phyloP scores from a whole-genome alignment of 2,888 invertebrate genomes.

The Acanthosepion lycidas region DNA sequence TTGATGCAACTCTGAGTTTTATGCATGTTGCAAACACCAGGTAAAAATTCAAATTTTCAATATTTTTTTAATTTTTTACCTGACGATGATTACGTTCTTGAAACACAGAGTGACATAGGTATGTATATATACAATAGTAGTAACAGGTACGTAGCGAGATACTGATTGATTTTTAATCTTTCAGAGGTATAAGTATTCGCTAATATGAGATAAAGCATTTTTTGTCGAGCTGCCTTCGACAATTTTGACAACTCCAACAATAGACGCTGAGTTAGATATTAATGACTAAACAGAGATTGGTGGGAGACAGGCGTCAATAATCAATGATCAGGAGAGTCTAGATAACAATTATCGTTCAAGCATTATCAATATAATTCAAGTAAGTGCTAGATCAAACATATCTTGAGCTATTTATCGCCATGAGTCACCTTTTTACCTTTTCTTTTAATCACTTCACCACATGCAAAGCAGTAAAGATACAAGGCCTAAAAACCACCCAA shows the following conservation, averaged over 20 bases:
- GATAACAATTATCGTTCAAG: background rate
- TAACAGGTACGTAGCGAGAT: too few species aligned
- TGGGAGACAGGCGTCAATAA: background rate
- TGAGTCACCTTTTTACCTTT: background rate
- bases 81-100: too few species aligned
- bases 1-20: too few species aligned
- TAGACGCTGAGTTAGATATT: background rate
- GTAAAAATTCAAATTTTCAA: too few species aligned
- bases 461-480: too few species aligned
- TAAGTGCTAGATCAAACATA: background rate
- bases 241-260: background rate
- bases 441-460: too few species aligned
- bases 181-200: background rate
- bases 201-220: background rate
- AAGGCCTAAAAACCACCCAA: too few species aligned
- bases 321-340: background rate
- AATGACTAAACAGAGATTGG: background rate
- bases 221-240: background rate
- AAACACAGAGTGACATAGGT: too few species aligned
- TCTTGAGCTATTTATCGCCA: background rate
- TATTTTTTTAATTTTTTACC: too few species aligned
- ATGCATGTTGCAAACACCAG: too few species aligned
- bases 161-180: background rate
- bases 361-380: background rate
- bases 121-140: too few species aligned